phyloP scores from a whole-genome alignment of 2,113 vertebrate genomes.

The Platichthys flesus region DNA sequence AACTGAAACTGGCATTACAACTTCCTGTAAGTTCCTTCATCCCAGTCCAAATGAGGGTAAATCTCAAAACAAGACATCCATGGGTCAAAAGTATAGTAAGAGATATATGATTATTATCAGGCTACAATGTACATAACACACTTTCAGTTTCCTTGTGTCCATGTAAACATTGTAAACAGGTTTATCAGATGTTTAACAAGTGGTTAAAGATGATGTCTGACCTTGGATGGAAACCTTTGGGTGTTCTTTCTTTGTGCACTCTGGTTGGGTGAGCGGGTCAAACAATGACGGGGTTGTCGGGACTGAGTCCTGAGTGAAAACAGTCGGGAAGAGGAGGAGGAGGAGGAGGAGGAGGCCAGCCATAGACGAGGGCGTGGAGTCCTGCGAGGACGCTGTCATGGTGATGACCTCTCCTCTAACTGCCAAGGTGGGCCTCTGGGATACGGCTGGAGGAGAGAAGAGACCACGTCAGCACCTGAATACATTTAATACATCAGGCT shows the following conservation, averaged over 20 bases:
- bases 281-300: constrained; percentile 56
- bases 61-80: no score
- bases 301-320: constrained; percentile 79
- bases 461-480: constrained; percentile 44
- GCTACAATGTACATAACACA: background rate
- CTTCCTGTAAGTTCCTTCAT: no score
- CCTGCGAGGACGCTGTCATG: constrained; percentile 88
- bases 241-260: constrained; percentile 90
- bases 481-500: constrained; percentile 42
- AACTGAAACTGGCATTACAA: no score
- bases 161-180: background rate
- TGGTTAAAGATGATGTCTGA: constrained; percentile 74
- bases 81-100: background rate
- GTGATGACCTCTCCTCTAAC: constrained; percentile 86
- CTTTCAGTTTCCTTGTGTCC: background rate
- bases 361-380: constrained; percentile 82
- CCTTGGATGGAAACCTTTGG: constrained; percentile 93
- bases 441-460: constrained; percentile 80
- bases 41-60: no score
- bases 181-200: background rate
- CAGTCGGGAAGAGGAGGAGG: constrained; percentile 81
- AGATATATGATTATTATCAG: background rate
- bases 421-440: constrained; percentile 83
- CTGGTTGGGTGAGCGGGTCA: constrained; percentile 72
- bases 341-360: constrained; percentile 82